Percentiles rank a stretch among this genome's conserved stretches.
phyloP scores from a whole-genome alignment of 2,113 vertebrate species.

The Ictalurus furcatus region DNA sequence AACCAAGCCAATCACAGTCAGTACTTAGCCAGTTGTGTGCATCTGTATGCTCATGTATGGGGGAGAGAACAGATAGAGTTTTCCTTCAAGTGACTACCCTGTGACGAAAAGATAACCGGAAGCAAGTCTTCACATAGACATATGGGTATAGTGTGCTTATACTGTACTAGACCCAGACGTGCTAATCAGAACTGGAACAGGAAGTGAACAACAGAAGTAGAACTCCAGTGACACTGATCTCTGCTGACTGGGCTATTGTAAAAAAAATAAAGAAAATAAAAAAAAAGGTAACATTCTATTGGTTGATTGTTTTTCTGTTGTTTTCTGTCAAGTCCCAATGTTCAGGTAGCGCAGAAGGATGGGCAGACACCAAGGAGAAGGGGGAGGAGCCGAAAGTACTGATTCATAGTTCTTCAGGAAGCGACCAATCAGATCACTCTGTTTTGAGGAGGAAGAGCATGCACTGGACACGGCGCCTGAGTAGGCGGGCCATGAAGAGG shows the following conservation, averaged over 20 bases:
- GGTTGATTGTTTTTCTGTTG: background rate
- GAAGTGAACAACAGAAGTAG: background rate
- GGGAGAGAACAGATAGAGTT: background rate
- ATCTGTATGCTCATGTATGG: background rate
- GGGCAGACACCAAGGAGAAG: conserved; percentile 84
- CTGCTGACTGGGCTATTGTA: background rate
- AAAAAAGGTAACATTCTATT: background rate
- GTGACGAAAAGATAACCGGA: background rate
- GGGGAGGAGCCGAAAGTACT: conserved; percentile 75
- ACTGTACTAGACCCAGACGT: background rate
- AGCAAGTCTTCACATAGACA: background rate
- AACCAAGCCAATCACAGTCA: background rate
- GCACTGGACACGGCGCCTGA: conserved; percentile 91
- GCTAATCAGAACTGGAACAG: background rate
- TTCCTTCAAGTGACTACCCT: background rate
- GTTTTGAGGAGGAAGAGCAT: conserved; percentile 87
- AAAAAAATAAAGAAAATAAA: too few relatives aligned
- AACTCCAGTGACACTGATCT: background rate
- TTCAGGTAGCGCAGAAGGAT: conserved; percentile 86
- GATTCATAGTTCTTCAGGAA: conserved; percentile 76
- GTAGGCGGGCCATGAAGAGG: conserved; percentile 81
- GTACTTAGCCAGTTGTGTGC: background rate
- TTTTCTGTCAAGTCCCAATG: conserved; percentile 68
- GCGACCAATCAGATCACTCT: conserved; percentile 82
- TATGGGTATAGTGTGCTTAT: background rate